These are phyloP conservation scores for Pachymerium ferrugineum DNA, from an alignment of 2,888 invertebrate species.

Conservation along the genomic window DNA sequence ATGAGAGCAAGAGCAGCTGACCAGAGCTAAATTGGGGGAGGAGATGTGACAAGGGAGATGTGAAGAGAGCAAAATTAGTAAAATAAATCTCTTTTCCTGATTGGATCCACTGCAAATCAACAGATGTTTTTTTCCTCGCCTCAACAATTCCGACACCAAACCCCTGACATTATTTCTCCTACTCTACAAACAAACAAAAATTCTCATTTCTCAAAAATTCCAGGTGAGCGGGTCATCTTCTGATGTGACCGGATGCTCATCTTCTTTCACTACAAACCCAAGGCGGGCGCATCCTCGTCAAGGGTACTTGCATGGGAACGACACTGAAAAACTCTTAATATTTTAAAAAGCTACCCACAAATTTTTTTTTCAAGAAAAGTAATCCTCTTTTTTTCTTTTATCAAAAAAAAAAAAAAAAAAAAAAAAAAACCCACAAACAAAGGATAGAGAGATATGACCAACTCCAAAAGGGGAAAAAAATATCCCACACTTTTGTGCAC, in stretches of 20 bases:
- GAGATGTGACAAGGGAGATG: conserved; percentile 23
- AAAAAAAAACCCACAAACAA: too few relatives aligned
- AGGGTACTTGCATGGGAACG: conserved; percentile 9
- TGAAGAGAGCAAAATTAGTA: conserved; percentile 12
- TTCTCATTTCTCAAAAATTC: too few relatives aligned
- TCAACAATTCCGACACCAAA: conserved; percentile 20
- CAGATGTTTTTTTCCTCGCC: conserved; percentile 15
- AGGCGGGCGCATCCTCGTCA: conserved; percentile 14
- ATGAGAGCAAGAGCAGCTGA: conserved; percentile 23
- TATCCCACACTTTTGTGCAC: too few relatives aligned
- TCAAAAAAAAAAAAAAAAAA: too few relatives aligned
- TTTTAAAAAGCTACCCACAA: too few relatives aligned
- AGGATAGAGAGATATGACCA: background rate
- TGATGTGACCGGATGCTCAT: conserved; percentile 7
- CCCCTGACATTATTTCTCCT: too few relatives aligned
- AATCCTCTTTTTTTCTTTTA: too few relatives aligned
- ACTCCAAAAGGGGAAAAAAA: too few relatives aligned
- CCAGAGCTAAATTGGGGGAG: conserved; percentile 22
- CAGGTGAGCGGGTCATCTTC: too few relatives aligned
- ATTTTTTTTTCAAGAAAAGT: too few relatives aligned
- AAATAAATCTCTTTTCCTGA: conserved; percentile 24
- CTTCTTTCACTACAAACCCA: background rate
- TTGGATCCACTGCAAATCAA: conserved; percentile 27
- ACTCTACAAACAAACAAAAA: too few relatives aligned
- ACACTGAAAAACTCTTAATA: too few relatives aligned